Percentiles rank a stretch among this genome's conserved stretches.
Conservation (phyloP, 1,140 invertebrate genomes). For the Bombus cullumanus region DNA sequence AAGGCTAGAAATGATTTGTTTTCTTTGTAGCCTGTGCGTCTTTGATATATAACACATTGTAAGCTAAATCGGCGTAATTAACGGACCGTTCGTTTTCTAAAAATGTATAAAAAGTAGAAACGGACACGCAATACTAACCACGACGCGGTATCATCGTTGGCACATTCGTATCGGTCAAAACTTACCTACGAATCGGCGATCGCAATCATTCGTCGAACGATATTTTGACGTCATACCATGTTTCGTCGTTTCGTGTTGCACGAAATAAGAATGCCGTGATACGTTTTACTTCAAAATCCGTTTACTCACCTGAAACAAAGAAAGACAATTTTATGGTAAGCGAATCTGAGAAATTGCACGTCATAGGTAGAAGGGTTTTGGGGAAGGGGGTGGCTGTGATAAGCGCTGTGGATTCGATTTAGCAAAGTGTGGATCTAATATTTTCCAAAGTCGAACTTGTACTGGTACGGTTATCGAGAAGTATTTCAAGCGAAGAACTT, state of each 20-base stretch:
- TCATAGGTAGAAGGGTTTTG: not conserved
- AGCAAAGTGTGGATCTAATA: too few species aligned
- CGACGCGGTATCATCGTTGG: not conserved
- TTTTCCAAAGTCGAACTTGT: too few species aligned
- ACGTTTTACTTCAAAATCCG: constrained; percentile 11
- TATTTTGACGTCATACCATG: constrained; percentile 45
- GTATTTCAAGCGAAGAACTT: not conserved
- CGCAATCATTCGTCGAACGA: constrained; percentile 11
- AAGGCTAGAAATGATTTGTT: not conserved
- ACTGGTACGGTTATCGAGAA: not conserved
- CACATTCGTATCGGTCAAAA: too few species aligned
- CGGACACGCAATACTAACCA: not conserved
- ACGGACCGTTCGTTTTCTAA: too few species aligned
- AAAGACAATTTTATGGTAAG: constrained; percentile 25
- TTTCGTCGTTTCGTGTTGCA: constrained; percentile 23
- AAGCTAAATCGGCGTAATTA: too few species aligned
- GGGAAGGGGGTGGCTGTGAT: not conserved
- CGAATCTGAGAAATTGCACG: not conserved
- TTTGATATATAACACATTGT: too few species aligned
- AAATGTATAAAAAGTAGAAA: too few species aligned
- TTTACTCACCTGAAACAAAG: constrained; percentile 64
- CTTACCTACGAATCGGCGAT: constrained; percentile 20
- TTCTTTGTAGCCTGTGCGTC: not conserved
- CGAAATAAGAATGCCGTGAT: constrained; percentile 48
- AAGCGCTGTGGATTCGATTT: not conserved